phyloP scores from a whole-genome alignment of 2,113 vertebrate species.

The Sinosuthora webbiana region DNA sequence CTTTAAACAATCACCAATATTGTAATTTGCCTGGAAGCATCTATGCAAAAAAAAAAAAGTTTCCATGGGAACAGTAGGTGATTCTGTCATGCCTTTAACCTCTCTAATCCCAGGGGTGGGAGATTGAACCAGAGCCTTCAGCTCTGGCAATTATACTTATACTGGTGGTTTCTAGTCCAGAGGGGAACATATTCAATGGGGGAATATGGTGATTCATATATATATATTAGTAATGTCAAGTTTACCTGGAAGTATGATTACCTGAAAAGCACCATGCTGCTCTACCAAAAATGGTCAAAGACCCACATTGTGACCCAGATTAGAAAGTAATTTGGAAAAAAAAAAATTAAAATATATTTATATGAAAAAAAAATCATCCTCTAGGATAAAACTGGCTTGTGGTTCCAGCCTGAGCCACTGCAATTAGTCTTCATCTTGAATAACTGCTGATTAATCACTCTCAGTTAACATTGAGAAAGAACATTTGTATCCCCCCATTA shows the following conservation, averaged over 20 bases:
- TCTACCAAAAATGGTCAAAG: neutral
- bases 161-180: neutral
- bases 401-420: neutral
- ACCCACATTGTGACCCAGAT: neutral
- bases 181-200: neutral
- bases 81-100: neutral
- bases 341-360: neutral
- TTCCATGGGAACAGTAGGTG: conserved; percentile 40
- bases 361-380: neutral
- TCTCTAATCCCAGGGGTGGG: neutral
- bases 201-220: neutral
- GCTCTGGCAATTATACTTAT: neutral
- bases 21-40: conserved; percentile 14
- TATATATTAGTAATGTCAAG: neutral
- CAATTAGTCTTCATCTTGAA: neutral
- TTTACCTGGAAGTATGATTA: neutral
- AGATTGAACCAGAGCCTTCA: neutral
- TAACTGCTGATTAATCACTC: neutral
- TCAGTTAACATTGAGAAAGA: neutral
- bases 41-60: conserved; percentile 28
- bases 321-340: neutral
- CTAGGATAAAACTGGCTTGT: neutral
- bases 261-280: neutral
- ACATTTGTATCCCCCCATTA: neutral
- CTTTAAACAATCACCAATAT: neutral